These are phyloP conservation scores for Crocuta crocuta DNA, from an alignment of 2,113 vertebrate species.

Conservation along the genomic window DNA sequence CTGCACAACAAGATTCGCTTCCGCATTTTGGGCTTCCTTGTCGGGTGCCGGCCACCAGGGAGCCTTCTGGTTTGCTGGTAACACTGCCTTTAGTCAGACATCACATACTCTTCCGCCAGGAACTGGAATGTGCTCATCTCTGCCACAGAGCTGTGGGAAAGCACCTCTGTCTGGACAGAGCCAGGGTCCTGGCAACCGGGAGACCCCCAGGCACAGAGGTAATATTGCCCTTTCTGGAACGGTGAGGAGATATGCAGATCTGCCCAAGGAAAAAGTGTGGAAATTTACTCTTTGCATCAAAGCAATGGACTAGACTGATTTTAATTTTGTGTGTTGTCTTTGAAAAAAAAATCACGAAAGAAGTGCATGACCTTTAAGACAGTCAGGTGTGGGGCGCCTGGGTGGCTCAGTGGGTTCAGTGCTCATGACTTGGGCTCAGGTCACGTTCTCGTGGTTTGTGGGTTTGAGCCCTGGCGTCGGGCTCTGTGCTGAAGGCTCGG, in stretches of 20 bases:
- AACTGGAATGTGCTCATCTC: not conserved
- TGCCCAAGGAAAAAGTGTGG: not conserved
- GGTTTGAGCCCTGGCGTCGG: too few relatives aligned
- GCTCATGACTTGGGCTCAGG: too few relatives aligned
- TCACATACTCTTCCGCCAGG: conserved; percentile 46
- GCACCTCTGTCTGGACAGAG: not conserved
- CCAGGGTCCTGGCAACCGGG: rapidly evolving
- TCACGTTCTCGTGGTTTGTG: too few relatives aligned
- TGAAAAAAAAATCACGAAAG: not conserved
- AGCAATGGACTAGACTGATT: not conserved
- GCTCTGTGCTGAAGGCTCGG: too few relatives aligned
- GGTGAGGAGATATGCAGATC: rapidly evolving
- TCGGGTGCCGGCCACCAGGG: conserved; percentile 34
- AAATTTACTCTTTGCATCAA: not conserved
- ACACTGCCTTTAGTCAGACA: not conserved
- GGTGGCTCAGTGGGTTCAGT: too few relatives aligned
- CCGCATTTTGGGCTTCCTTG: conserved; percentile 4
- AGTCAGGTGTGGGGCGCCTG: not conserved
- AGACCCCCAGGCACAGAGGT: not conserved
- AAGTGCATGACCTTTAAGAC: not conserved
- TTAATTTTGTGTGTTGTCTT: not conserved
- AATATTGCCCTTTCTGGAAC: rapidly evolving
- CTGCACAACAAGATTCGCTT: not conserved
- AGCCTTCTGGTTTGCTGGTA: conserved; percentile 14
- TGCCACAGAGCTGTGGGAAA: rapidly evolving